Percentiles rank a stretch among this genome's conserved stretches.
Conservation (phyloP, 1,140 invertebrate species). For the Drosophila pseudoananassae region DNA sequence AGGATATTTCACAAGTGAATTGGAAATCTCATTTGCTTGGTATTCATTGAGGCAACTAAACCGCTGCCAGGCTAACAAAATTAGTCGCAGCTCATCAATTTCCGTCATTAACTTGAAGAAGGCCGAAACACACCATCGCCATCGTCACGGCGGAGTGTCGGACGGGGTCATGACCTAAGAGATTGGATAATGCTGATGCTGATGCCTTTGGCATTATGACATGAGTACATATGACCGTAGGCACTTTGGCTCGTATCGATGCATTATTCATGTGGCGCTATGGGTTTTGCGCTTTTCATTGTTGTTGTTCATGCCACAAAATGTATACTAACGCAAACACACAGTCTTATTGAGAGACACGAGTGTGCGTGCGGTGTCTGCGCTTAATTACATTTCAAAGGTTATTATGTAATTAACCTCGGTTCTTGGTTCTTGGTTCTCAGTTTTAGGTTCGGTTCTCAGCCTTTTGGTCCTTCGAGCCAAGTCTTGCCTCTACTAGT, state of each 20-base stretch:
- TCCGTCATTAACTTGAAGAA: conserved; percentile 40
- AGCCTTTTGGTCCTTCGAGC: neutral
- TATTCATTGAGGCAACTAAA: conserved; percentile 41
- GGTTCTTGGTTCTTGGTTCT: conserved; percentile 2
- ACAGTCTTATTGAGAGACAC: neutral
- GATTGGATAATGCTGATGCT: neutral
- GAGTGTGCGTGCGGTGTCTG: conserved; percentile 11
- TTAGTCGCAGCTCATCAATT: conserved; percentile 57
- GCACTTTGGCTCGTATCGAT: conserved; percentile 12
- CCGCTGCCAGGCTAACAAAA: conserved; percentile 40
- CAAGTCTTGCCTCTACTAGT: no score
- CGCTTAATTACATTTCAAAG: conserved; percentile 67
- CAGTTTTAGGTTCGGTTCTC: no score
- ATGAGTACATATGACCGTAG: conserved; percentile 34
- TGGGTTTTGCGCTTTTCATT: conserved; percentile 35
- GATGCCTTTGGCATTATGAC: conserved; percentile 25
- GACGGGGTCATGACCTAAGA: neutral
- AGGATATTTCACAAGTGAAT: conserved; percentile 30
- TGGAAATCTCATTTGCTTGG: conserved; percentile 37
- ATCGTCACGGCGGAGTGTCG: no score
- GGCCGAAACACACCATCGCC: neutral
- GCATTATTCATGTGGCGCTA: conserved; percentile 46
- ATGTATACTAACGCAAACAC: conserved; percentile 4
- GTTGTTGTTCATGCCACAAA: conserved; percentile 19
- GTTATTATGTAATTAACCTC: conserved; percentile 67